Base-by-base conservation (phyloP, 1,140 invertebrate genomes). In the Sitodiplosis mosellana region DNA sequence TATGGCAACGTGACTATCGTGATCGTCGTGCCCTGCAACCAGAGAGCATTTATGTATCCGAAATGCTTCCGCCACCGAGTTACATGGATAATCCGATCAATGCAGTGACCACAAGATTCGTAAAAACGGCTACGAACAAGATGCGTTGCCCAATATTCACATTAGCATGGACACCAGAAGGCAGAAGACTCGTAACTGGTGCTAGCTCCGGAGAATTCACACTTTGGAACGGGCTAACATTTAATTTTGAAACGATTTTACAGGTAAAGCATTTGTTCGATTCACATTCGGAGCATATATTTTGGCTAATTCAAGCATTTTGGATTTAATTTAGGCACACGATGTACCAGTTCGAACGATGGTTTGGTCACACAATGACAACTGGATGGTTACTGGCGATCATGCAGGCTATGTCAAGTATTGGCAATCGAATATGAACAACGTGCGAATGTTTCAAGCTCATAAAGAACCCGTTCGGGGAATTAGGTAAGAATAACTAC, bases 361-460 rank as follows among this genome's bases (percentile, higher is more conserved):
- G 94, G 86, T 93, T 12, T 99, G 96, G 96, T 97, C 92, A 34
- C 89, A 97, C 64, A 96, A 93, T 63, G 94, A 98, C 70, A 82
- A 86, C 54, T 99, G 96, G 96, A 95, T 99, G 91, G 86, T 99
- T 38, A 99, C 95, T 0, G 96, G 89, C 11, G 96, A 99, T 70
- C 92, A 99, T 64, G 82, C 83, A 42, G 96, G 96, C 33, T 99
- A 90, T 64, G 90, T 99, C 40, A 99, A 99, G 62, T 99, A 99
- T 71, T 99, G 96, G 96, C 96, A 99, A 74, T 93, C 91, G 54
- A 99, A 99, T 70, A 99, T 99, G 95, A 99, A 99, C 72, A 99
- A 99, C 72, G 96, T 99, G 17, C 98, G 99, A 77, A 97, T 99
- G 91, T 99, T 94, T 75, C 94, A 98, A 72, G 96, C 93, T 33